These are phyloP conservation scores for Phymorhynchus buccinoides DNA, from an alignment of 1,140 invertebrate genomes.

Conservation along the genomic window DNA sequence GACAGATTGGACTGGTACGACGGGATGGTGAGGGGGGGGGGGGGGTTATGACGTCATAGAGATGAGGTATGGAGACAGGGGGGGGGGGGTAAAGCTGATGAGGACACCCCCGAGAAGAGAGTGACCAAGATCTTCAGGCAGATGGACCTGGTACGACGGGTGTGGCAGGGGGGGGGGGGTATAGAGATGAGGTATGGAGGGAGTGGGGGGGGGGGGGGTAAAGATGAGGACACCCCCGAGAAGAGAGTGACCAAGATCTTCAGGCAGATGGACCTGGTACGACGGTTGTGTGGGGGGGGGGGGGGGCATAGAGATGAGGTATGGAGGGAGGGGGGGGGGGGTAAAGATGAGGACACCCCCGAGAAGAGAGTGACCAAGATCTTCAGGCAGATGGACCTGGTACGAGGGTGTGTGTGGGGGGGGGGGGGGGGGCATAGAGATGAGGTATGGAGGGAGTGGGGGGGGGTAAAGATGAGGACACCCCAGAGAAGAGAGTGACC, in stretches of 20 bases:
- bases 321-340: too few relatives aligned
- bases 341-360: too few relatives aligned
- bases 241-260: constrained; percentile 77
- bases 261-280: constrained; percentile 77
- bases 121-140: constrained; percentile 76
- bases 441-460: too few relatives aligned
- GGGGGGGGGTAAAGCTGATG: constrained; percentile 64
- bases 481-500: constrained; percentile 75
- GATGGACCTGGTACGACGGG: constrained; percentile 76
- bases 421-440: too few relatives aligned
- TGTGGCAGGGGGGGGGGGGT: too few relatives aligned
- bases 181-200: background rate
- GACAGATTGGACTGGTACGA: constrained; percentile 77
- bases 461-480: too few relatives aligned
- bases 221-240: constrained; percentile 58
- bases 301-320: background rate
- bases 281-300: background rate
- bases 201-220: background rate
- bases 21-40: too few relatives aligned
- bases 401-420: too few relatives aligned
- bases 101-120: constrained; percentile 74
- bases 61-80: background rate
- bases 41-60: too few relatives aligned
- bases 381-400: too few relatives aligned
- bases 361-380: too few relatives aligned